Percentiles rank a stretch among this genome's conserved stretches.
These are phyloP conservation scores for Batillaria attramentaria DNA, from an alignment of 1,140 invertebrate species.

Conservation along the genomic window DNA sequence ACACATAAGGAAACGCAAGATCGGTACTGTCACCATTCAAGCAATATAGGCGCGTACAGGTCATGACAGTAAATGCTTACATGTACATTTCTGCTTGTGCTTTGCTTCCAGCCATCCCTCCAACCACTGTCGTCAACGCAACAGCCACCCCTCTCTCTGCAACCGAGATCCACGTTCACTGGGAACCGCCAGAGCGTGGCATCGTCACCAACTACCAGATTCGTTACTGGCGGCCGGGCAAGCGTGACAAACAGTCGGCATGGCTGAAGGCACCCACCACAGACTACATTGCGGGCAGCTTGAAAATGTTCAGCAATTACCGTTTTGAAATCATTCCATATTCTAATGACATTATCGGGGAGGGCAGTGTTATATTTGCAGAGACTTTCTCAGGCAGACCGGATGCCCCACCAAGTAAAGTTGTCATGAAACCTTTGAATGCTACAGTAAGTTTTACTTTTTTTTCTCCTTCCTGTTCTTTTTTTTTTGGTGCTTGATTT, in stretches of 20 bases:
- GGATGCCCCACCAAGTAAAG: constrained; percentile 39
- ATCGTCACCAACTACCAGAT: constrained; percentile 44
- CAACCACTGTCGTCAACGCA: constrained; percentile 34
- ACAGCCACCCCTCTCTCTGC: constrained; percentile 35
- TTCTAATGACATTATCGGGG: constrained; percentile 43
- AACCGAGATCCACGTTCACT: constrained; percentile 47
- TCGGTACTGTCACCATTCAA: too few species aligned
- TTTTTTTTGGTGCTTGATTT: not conserved
- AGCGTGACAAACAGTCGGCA: constrained; percentile 41
- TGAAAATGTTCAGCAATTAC: constrained; percentile 37
- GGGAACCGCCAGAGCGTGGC: constrained; percentile 40
- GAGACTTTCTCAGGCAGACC: constrained; percentile 39
- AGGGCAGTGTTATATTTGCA: constrained; percentile 42
- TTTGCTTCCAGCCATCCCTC: constrained; percentile 26
- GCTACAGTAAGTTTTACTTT: constrained; percentile 34
- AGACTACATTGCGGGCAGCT: constrained; percentile 41
- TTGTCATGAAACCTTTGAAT: constrained; percentile 35
- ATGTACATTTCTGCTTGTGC: not conserved
- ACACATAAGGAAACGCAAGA: too few species aligned
- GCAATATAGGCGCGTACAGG: not conserved
- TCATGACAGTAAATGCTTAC: not conserved
- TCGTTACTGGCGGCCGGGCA: constrained; percentile 43
- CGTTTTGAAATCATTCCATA: constrained; percentile 53
- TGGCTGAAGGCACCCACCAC: constrained; percentile 30
- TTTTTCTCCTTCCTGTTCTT: not conserved